Base-by-base conservation (phyloP, 2,797 vertebrate genomes). In the Gobionotothen gibberifrons region DNA sequence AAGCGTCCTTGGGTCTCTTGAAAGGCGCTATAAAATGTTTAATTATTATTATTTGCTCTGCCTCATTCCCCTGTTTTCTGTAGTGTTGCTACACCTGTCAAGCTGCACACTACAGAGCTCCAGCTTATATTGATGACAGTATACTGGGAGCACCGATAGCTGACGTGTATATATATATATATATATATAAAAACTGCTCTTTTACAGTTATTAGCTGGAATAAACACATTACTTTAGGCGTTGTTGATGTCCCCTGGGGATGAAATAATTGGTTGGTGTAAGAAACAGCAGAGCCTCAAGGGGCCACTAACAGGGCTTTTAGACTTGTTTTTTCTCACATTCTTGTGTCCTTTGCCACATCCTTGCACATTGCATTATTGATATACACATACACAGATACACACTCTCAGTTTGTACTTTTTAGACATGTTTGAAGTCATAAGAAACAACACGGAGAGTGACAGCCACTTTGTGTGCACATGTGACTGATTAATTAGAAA, bases 401-500 rank as follows among this genome's bases (percentile, higher is more conserved):
- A 59, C 65, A 59, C 26, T 17, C 52, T 42, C 5, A 1, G 16
- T 72, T 69, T 55, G 2, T 16, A 53, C 44, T 17, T 13, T 17
- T 68, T 11, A 14, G 11, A 36, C 11, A 62, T 49, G 60, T 61
- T 26, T 51, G 3, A 49, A 74, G 32, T 55, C 8, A 36, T 43
- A 69, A 52, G 47, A 53, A 63, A 60, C 36, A 60, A 61, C 39
- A 0, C 5, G 40, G 21, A 51, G 29, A 70, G 42, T 69, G 74
- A 60, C 74, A 70, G 78, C 47, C 63, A 49, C 67, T 64, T 72
- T 73, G 48, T 72, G 26, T 54, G 32, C 57, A 9, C 9, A 19
- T 69, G 69, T 58, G 60, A 75, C 68, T 66, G 65, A 62, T 87
- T 81, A 79, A 83, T 86, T 77, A 78, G 65, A 44, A 69, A 56